phyloP scores from a whole-genome alignment of 2,797 vertebrate genomes.

The Pachyuromys duprasi region DNA sequence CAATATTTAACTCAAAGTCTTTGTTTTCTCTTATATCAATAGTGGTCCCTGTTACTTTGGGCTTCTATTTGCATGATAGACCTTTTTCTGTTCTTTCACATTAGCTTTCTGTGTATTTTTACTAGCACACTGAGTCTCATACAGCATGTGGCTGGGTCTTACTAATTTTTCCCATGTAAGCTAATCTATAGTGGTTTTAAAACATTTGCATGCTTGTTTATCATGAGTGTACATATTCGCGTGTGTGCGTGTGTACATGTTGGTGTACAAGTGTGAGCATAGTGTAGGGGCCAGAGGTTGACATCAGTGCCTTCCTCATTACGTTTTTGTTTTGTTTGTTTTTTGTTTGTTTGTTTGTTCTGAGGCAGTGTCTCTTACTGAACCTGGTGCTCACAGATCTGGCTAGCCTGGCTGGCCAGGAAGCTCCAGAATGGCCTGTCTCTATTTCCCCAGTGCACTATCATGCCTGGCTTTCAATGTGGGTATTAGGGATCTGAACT shows the following conservation, averaged over 20 bases:
- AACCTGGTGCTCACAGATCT: not conserved
- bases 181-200: not conserved
- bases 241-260: not conserved
- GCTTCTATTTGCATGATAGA: not conserved
- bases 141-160: not conserved
- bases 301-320: not conserved
- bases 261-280: not conserved
- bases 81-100: not conserved
- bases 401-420: not conserved
- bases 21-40: not conserved
- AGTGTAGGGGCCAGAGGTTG: not conserved
- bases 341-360: no score
- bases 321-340: no score
- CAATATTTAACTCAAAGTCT: not conserved
- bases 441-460: not conserved
- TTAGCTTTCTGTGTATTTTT: not conserved
- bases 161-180: not conserved
- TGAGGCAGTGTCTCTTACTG: not conserved
- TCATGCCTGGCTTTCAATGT: not conserved
- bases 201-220: not conserved
- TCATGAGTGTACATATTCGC: not conserved
- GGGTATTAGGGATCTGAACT: not conserved
- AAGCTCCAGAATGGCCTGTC: not conserved
- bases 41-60: not conserved
- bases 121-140: not conserved